Evolutionary conservation across 1,140 invertebrate genomes (phyloP).

Genomic region (Neodiprion pinetum): DNA sequence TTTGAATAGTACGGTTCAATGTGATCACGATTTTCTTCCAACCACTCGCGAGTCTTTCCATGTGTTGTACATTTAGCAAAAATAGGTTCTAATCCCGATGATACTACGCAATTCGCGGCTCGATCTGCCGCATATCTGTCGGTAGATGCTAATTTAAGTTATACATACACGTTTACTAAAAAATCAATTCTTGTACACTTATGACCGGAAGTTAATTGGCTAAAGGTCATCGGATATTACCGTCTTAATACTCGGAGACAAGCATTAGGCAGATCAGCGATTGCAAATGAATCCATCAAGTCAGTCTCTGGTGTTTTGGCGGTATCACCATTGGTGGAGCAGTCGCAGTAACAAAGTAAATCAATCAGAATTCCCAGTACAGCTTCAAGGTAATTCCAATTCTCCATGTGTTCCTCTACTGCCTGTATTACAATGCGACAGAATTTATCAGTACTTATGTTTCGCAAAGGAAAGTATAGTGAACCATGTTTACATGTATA

Average conservation of each 20-base stretch:
- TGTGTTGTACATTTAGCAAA: conserved; percentile 9
- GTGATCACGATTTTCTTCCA: conserved; percentile 9
- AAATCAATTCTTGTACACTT: no score
- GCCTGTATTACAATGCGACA: conserved; percentile 22
- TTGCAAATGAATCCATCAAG: conserved; percentile 25
- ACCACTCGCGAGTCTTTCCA: conserved; percentile 10
- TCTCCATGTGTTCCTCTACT: conserved; percentile 25
- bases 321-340: conserved; percentile 19
- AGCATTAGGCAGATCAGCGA: conserved; percentile 11
- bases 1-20: conserved; percentile 11
- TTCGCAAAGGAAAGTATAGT: neutral
- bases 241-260: conserved; percentile 25
- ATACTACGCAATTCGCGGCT: neutral
- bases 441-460: neutral
- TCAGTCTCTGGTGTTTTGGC: conserved; percentile 12
- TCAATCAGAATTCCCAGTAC: conserved; percentile 28
- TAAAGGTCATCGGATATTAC: neutral
- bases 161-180: no score
- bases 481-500: no score
- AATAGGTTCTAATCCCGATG: conserved; percentile 10
- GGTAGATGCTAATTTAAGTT: no score
- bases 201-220: no score
- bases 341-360: conserved; percentile 28
- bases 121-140: no score
- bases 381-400: conserved; percentile 23